These are phyloP conservation scores for Apamea crenata DNA, from an alignment of 2,888 invertebrate genomes.

Conservation along the genomic window DNA sequence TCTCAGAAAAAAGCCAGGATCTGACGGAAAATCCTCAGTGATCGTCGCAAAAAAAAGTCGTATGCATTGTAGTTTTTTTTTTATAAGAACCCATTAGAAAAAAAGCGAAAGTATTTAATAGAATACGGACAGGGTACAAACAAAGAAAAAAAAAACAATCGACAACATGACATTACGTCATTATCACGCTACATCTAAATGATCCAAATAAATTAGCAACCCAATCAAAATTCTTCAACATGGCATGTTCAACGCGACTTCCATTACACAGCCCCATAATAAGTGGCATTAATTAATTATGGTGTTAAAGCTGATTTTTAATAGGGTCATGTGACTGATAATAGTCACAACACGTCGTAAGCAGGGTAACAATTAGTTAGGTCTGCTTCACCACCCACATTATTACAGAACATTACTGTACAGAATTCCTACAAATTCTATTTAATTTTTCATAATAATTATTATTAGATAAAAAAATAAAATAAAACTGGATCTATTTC, in stretches of 20 bases:
- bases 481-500: not conserved
- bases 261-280: slow-evolving; percentile 4
- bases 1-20: no score
- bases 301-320: not conserved
- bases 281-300: slow-evolving; percentile 39
- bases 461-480: no score
- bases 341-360: not conserved
- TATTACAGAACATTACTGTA: no score
- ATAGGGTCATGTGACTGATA: not conserved
- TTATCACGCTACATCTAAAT: not conserved
- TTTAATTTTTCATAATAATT: not conserved
- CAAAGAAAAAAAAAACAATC: not conserved
- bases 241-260: slow-evolving; percentile 6
- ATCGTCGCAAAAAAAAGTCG: no score
- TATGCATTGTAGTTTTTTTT: no score
- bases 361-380: not conserved
- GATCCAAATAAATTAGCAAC: not conserved
- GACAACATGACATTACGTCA: not conserved
- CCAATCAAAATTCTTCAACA: slow-evolving; percentile 35
- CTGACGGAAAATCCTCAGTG: no score
- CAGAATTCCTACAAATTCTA: not conserved
- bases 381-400: not conserved
- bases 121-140: not conserved
- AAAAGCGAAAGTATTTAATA: not conserved
- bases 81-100: no score